Conservation (phyloP, 2,113 vertebrate genomes). For the Tauraco erythrolophus region DNA sequence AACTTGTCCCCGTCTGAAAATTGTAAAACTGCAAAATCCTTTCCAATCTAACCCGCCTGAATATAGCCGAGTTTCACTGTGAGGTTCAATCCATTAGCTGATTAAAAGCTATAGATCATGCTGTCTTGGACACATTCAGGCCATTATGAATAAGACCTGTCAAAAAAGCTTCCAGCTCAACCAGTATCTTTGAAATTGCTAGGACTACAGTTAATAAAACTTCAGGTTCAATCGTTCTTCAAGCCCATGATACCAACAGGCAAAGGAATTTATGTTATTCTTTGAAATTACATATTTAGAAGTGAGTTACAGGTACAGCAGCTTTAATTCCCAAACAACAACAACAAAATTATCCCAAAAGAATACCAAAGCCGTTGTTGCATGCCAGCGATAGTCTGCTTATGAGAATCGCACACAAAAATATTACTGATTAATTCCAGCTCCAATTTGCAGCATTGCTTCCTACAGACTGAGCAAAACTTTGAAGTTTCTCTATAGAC, state of each 20-base stretch:
- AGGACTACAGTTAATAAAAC: conserved; percentile 76
- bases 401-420: background rate
- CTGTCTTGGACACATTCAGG: conserved; percentile 57
- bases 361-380: background rate
- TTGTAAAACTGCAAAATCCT: conserved; percentile 18
- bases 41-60: conserved; percentile 55
- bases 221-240: conserved; percentile 27
- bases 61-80: conserved; percentile 17
- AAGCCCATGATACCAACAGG: conserved; percentile 3
- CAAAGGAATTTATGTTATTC: conserved; percentile 32
- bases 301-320: conserved; percentile 4
- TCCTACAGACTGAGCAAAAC: background rate
- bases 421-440: background rate
- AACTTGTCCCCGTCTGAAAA: background rate
- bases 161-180: conserved; percentile 61
- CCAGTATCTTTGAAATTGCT: conserved; percentile 67
- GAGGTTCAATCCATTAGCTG: conserved; percentile 72
- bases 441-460: background rate
- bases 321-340: background rate
- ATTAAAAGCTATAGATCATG: conserved; percentile 78
- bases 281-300: conserved; percentile 65
- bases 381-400: background rate
- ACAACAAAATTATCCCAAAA: background rate
- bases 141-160: conserved; percentile 71
- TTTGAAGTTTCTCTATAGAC: background rate